Evolutionary conservation across 2,113 vertebrate species (phyloP), one percentile per base, ranked within the genome.

Genomic region (Chiloscyllium plagiosum): DNA sequence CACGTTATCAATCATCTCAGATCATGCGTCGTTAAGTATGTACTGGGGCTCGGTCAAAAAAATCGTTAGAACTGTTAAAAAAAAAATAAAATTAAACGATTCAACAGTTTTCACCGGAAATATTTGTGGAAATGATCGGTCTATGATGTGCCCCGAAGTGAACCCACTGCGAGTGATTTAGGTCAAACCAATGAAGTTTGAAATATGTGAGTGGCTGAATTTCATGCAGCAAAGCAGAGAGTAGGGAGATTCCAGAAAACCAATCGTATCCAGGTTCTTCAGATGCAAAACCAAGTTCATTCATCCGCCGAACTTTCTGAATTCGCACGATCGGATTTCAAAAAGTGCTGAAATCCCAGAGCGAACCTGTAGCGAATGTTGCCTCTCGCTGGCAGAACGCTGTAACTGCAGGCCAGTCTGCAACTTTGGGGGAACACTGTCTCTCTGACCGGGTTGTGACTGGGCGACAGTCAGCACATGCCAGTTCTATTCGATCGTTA

Each of bases 331-430:
- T 95, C 37, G 42, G 42, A 52, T 72, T 94, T 47, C 68, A 90
- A 52, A 52, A 95, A 47, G 26, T 33, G 7, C 42, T 26, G 10
- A 15, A 33, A 68, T 42, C n/a, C 65, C 69, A 15, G 22, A 72
- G 69, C 68, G 24, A 95, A 95, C 68, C 42, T 95, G 94, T 95
- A 95, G 94, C 12, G 47, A 95, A 95, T 52, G 94, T 72, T 95
- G 94, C 94, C 94, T 76, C 94, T 95, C 94, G 69, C 94, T 76
- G 94, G 94, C 94, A 52, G 68, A 72, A 50, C 47, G 72, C 69
- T 95, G 94, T 95, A 52, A 95, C 47, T 95, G 94, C 94, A 95
- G 13, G 12, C n/a, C 42, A 17, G 24, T 2, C 17, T 65, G 29
- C 15, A 19, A 66, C 20, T 37, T 65, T 0, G 24, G 52, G 5